Base-by-base conservation (phyloP, 1,140 invertebrate genomes). In the Eueides isabella region DNA sequence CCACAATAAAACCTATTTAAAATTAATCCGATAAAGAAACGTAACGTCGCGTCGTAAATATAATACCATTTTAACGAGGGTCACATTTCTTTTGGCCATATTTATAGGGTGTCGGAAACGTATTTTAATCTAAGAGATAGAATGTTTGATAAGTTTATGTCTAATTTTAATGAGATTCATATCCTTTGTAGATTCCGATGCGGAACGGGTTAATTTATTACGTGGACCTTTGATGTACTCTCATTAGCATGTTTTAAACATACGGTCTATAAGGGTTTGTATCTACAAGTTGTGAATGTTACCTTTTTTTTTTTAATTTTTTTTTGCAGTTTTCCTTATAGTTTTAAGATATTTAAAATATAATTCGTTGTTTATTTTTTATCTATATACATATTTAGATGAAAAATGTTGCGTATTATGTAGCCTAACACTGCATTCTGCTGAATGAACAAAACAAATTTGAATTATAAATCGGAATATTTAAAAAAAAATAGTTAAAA, bases 1-100 rank as follows among this genome's bases (percentile, higher is more conserved):
- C 67, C 73, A 76, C 61, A 79, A 79, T 77, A 79, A 75, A 80
- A 76, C 67, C 74, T 78, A 80, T 79, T 76, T 79, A 77, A 79
- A 80, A 82, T 80, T 81, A 81, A 84, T 84, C 79, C 77, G 79
- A 80, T 82, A 80, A 78, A 79, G 75, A 71, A 71, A 78, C 16
- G 29, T 55, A 55, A 55, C 62, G 77, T 77, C 73, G 70, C 55
- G 77, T 77, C 71, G 70, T 73, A 73, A 71, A 71, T 77, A 79
- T 80, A 82, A 84, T 80, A 62, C 76, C 64, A 48, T 80, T 85
- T 82, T 80, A 84, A 84, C 84, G 79, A 84, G 81, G 84, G 84
- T 83, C 64, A 66, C 63, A 72, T 76, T 80, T 74, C 75, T 78
- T 71, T 74, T 67, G 72, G 63, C 33, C 74, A 78, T 78, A 75